phyloP scores from a whole-genome alignment of 64 coral and sea anemone species.

The Porites lutea region DNA sequence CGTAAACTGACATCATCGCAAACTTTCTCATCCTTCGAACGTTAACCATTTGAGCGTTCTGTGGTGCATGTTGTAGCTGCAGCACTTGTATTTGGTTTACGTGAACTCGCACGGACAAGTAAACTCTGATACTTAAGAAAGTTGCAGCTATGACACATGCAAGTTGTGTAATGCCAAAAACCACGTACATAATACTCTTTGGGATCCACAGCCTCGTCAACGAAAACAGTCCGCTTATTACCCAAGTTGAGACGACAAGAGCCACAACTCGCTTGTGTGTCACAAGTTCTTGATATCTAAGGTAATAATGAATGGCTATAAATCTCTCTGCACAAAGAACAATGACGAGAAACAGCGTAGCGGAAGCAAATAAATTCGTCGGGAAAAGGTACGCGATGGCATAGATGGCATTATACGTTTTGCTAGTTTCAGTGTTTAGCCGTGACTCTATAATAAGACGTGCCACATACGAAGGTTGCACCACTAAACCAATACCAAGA shows the following conservation, averaged over 20 bases:
- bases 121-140: not conserved
- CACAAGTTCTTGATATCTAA: constrained; percentile 6
- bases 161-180: not conserved
- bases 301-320: not conserved
- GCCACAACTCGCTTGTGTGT: not conserved
- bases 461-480: not conserved
- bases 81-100: too few species aligned
- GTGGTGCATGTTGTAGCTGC: too few species aligned
- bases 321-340: constrained; percentile 11
- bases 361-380: not conserved
- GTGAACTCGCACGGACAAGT: not conserved
- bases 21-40: too few species aligned
- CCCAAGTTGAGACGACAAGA: not conserved
- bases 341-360: not conserved
- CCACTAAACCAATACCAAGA: too few species aligned
- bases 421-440: too few species aligned
- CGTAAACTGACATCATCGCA: too few species aligned
- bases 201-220: not conserved
- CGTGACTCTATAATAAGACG: too few species aligned
- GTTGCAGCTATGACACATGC: not conserved
- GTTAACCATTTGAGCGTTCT: too few species aligned
- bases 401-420: too few species aligned
- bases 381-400: not conserved
- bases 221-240: not conserved
- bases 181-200: not conserved